These are phyloP conservation scores for Eonycteris spelaea DNA, from an alignment of 2,113 vertebrate species.

Conservation along the genomic window DNA sequence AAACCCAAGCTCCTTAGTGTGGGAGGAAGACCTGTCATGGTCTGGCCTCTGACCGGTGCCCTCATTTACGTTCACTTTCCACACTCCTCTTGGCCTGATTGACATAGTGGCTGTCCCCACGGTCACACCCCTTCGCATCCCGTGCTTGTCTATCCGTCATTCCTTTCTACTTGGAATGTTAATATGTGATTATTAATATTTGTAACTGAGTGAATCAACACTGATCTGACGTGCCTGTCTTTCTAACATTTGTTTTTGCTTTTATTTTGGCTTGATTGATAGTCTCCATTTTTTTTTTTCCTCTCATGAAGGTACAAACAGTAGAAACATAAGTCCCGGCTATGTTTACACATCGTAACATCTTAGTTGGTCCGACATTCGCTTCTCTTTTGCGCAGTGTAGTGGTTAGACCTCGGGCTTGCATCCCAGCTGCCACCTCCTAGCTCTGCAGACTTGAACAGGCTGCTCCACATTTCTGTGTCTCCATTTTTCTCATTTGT, in stretches of 20 bases:
- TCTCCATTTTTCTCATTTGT: background rate
- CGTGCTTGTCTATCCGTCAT: background rate
- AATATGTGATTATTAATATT: background rate
- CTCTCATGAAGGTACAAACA: background rate
- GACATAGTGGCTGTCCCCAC: background rate
- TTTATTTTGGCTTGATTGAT: background rate
- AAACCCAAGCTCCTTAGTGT: background rate
- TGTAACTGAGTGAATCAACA: background rate
- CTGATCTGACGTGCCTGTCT: background rate
- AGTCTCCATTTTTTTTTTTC: background rate
- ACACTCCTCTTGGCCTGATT: background rate
- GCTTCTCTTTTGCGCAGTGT: background rate
- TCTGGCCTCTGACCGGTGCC: background rate
- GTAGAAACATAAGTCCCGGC: background rate
- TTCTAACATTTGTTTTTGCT: background rate
- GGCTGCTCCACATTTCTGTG: background rate
- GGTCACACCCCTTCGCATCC: background rate
- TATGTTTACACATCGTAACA: background rate
- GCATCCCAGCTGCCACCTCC: no score
- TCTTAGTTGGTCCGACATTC: background rate
- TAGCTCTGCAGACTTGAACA: background rate
- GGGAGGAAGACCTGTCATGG: background rate
- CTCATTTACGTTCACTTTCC: background rate
- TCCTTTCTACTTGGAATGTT: background rate
- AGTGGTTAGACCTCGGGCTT: background rate